These are phyloP conservation scores for Leptocoma aspasia DNA, from an alignment of 2,113 vertebrate genomes.

Conservation along the genomic window DNA sequence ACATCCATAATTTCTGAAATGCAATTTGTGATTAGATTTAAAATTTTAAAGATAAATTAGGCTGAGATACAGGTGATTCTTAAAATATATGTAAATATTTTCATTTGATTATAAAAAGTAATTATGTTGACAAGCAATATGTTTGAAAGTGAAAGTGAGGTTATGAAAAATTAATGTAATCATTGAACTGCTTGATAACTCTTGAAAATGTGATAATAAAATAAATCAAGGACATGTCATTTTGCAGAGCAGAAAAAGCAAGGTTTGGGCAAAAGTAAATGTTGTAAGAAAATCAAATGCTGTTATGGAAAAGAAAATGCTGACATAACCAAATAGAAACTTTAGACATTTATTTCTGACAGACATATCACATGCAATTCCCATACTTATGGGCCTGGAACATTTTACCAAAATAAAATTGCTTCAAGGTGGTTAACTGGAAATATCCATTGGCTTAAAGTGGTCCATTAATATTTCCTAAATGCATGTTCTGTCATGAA, in stretches of 20 bases:
- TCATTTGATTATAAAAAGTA: constrained; percentile 62
- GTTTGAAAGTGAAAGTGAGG: constrained; percentile 12
- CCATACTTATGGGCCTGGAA: background rate
- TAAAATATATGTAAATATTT: constrained; percentile 52
- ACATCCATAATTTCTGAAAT: constrained; percentile 21
- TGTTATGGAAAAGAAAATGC: background rate
- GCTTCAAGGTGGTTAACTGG: background rate
- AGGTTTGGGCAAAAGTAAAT: background rate
- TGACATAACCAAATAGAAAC: background rate
- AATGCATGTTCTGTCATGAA: background rate
- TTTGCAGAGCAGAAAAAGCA: background rate
- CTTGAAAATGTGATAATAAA: constrained; percentile 51
- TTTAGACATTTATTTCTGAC: background rate
- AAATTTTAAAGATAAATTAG: constrained; percentile 9
- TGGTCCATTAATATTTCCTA: background rate
- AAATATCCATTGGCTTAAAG: background rate
- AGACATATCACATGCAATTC: background rate
- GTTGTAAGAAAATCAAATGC: background rate
- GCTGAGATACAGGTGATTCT: constrained; percentile 9
- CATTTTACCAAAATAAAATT: background rate
- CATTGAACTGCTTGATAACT: constrained; percentile 43
- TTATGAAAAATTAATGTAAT: constrained; percentile 62
- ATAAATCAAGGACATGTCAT: constrained; percentile 20
- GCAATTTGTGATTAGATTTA: constrained; percentile 18
- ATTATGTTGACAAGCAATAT: constrained; percentile 53